A percentile compares a stretch with the other conserved stretches of the same genome.
Evolutionary conservation across 2,113 vertebrate genomes (phyloP).

Genomic region (Recurvirostra avosetta): DNA sequence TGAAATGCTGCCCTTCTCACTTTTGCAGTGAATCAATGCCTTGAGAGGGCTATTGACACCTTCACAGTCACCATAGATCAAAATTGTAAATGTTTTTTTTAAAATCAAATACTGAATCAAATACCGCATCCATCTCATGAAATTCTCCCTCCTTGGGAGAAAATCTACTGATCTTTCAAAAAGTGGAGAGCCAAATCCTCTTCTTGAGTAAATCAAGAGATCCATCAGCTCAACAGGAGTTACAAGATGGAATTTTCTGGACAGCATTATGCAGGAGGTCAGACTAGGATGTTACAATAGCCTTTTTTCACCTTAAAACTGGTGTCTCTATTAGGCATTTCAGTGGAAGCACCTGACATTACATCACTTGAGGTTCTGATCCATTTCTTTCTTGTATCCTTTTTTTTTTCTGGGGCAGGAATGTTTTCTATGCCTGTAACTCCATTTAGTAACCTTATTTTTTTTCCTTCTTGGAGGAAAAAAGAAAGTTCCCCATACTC

Average conservation of each 20-base stretch:
- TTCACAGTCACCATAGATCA: not conserved
- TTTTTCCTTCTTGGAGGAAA: not conserved
- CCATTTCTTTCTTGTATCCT: fast-evolving
- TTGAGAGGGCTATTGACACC: not conserved
- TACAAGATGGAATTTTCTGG: not conserved
- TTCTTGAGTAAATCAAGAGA: not conserved
- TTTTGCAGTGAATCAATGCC: not conserved
- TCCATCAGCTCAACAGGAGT: not conserved
- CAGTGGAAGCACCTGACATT: not conserved
- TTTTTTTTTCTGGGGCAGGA: not conserved
- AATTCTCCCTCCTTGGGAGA: not conserved
- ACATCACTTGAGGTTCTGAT: not conserved
- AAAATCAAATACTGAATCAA: not conserved
- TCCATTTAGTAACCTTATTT: not conserved
- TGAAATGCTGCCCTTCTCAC: not conserved
- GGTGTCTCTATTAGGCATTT: not conserved
- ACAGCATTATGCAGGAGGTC: not conserved
- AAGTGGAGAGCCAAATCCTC: not conserved
- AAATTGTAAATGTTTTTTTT: not conserved
- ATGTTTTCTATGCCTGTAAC: not conserved
- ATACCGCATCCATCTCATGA: not conserved
- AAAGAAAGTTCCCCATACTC: not conserved
- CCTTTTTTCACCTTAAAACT: not conserved
- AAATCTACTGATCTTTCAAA: not conserved
- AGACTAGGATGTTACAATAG: not conserved